A percentile compares a stretch with the other conserved stretches of the same genome.
Evolutionary conservation across 2,113 vertebrate species (phyloP).

Genomic region (Naja naja): DNA sequence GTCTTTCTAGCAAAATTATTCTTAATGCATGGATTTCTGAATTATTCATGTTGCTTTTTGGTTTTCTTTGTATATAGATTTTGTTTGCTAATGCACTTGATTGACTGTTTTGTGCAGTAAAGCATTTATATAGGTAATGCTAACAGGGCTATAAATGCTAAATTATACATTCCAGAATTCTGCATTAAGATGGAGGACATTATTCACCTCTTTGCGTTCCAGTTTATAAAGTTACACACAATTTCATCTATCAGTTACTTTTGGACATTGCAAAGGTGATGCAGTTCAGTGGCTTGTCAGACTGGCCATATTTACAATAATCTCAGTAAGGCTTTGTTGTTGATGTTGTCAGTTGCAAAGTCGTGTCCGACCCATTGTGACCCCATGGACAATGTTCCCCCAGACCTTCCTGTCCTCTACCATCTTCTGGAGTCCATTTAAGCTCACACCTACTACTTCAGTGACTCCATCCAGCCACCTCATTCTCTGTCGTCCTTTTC

Average conservation of each 20-base stretch:
- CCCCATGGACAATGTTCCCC: no score
- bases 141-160: conserved; percentile 65
- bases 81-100: conserved; percentile 69
- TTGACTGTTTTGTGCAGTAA: conserved; percentile 57
- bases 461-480: no score
- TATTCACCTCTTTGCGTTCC: conserved; percentile 56
- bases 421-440: no score
- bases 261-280: background rate
- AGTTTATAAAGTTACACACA: conserved; percentile 45
- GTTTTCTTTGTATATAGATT: conserved; percentile 62
- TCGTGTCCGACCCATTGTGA: no score
- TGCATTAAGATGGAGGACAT: conserved; percentile 45
- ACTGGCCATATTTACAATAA: conserved; percentile 13
- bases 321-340: background rate
- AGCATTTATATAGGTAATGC: conserved; percentile 51
- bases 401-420: no score
- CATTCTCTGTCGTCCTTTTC: no score
- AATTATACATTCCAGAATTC: conserved; percentile 64
- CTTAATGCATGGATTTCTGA: conserved; percentile 63
- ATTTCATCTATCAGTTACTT: conserved; percentile 40
- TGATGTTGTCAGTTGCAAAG: no score
- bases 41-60: conserved; percentile 67
- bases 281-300: background rate
- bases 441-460: no score
- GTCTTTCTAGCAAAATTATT: conserved; percentile 52